A percentile compares a stretch with the other conserved stretches of the same genome.
phyloP scores from a whole-genome alignment of 1,140 invertebrate species.

The Ceratina japonica region DNA sequence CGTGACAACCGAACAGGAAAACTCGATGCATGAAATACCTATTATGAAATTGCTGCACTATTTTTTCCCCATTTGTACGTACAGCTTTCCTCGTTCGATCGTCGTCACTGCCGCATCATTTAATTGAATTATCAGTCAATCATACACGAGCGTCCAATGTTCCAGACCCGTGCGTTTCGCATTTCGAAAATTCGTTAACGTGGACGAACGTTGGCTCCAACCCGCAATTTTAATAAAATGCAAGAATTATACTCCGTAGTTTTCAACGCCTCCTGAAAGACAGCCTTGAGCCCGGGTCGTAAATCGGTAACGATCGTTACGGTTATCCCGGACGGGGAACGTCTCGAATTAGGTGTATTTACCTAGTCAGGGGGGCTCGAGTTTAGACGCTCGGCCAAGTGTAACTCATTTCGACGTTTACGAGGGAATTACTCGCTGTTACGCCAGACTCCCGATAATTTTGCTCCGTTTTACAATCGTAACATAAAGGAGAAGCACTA shows the following conservation, averaged over 20 bases:
- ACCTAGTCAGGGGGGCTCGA: conserved; percentile 10
- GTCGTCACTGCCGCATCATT: too few species aligned
- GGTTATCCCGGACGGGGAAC: conserved; percentile 30
- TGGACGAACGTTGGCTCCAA: too few species aligned
- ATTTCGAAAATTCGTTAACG: too few species aligned
- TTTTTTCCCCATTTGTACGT: too few species aligned
- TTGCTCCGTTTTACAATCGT: conserved; percentile 46
- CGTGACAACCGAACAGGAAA: background rate
- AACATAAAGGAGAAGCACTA: conserved; percentile 39
- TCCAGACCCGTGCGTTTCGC: too few species aligned
- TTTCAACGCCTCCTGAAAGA: conserved; percentile 31
- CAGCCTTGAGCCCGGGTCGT: conserved; percentile 30
- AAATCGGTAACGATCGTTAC: conserved; percentile 51
- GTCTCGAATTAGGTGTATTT: conserved; percentile 56
- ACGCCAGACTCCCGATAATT: conserved; percentile 52
- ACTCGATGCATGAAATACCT: background rate
- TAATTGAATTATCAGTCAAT: too few species aligned
- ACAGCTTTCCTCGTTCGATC: too few species aligned
- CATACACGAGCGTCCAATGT: too few species aligned
- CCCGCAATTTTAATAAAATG: background rate
- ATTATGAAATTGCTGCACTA: background rate
- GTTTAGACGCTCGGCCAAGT: conserved; percentile 33
- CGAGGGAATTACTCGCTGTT: conserved; percentile 53
- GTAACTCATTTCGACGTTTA: conserved; percentile 57
- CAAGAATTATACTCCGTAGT: conserved; percentile 18